Percentiles rank a stretch among this genome's conserved stretches.
Conservation (phyloP, 2,888 invertebrate genomes). For the Cataglyphis livida region DNA sequence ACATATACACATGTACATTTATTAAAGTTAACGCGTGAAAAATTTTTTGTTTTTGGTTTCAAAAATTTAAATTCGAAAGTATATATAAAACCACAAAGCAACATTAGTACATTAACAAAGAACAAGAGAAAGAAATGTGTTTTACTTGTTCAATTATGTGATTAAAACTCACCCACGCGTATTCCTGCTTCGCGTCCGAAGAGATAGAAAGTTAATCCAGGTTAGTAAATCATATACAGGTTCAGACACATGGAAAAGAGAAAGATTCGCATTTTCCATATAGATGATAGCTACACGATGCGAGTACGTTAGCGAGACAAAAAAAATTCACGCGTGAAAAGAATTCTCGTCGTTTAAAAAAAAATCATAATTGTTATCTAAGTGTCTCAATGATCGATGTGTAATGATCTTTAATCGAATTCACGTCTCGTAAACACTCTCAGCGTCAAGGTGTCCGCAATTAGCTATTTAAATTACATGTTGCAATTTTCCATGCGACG, state of each 20-base stretch:
- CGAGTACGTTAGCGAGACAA: conserved; percentile 56
- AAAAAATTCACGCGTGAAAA: conserved; percentile 37
- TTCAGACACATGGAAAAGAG: conserved; percentile 68
- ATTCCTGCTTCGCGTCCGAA: conserved; percentile 84
- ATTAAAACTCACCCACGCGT: conserved; percentile 85
- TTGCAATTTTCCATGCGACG: conserved; percentile 41
- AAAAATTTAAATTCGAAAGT: not conserved
- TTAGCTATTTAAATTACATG: conserved; percentile 40
- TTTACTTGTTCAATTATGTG: not conserved
- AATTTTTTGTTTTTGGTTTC: not conserved
- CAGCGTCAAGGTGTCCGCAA: conserved; percentile 3
- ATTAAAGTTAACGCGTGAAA: not conserved
- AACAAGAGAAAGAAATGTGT: not conserved
- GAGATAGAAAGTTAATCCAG: conserved; percentile 82
- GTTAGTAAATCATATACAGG: conserved; percentile 78
- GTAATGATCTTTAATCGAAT: conserved; percentile 10
- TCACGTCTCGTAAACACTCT: conserved; percentile 21
- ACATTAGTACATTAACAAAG: conserved; percentile 1
- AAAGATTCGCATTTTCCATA: conserved; percentile 54
- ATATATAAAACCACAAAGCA: not conserved
- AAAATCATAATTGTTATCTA: not conserved
- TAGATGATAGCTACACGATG: conserved; percentile 53
- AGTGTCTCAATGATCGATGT: not conserved
- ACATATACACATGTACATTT: not conserved
- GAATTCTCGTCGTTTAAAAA: not conserved